phyloP scores from a whole-genome alignment of 2,797 vertebrate genomes.

The Leptatherina wallacei region DNA sequence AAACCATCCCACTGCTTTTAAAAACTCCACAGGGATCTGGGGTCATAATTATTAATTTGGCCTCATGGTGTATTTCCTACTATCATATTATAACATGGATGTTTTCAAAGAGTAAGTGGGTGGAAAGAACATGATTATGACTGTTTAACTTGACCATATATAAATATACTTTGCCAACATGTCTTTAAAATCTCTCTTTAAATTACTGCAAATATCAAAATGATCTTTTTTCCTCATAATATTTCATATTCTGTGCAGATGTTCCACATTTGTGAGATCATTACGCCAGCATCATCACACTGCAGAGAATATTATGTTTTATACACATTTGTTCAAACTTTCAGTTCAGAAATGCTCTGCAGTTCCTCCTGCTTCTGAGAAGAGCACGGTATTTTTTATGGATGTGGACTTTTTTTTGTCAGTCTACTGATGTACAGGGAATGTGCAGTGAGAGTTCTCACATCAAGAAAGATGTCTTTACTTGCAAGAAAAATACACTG shows the following conservation, averaged over 20 bases:
- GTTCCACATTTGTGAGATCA: neutral
- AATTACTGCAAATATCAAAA: neutral
- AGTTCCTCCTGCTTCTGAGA: constrained; percentile 22
- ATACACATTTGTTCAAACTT: neutral
- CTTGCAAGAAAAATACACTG: constrained; percentile 46
- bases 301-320: neutral
- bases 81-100: constrained; percentile 32
- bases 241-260: no score
- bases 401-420: constrained; percentile 4
- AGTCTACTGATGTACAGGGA: constrained; percentile 17
- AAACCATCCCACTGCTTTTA: constrained; percentile 56
- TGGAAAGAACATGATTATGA: constrained; percentile 4
- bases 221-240: no score
- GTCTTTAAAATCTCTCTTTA: neutral
- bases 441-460: constrained; percentile 42
- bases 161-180: constrained; percentile 3
- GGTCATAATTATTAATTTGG: constrained; percentile 56
- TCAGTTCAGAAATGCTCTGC: constrained; percentile 32
- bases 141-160: neutral
- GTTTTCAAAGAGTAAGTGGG: constrained; percentile 8
- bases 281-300: neutral
- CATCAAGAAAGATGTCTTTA: constrained; percentile 41
- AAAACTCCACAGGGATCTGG: constrained; percentile 42
- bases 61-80: constrained; percentile 14
- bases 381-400: constrained; percentile 3